Evolutionary conservation across 2,113 vertebrate species (phyloP), one percentile per base, ranked within the genome.

Genomic region (Actenoides hombroni): DNA sequence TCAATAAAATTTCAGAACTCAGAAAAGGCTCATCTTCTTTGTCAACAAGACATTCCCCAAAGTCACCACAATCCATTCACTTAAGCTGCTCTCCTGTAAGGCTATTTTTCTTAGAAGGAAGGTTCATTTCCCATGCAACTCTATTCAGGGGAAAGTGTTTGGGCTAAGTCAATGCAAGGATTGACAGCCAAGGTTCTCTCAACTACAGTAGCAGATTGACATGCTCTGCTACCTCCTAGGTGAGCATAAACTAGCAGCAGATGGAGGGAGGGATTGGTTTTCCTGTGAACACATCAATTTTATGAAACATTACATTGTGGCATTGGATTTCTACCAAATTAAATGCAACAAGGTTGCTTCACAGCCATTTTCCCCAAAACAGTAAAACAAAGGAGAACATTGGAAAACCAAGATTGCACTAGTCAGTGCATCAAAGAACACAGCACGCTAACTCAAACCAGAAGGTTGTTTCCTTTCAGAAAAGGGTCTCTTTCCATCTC

Each of bases 201-300:
- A 86, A 16, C 59, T 89, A 77, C 48, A 88, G 80, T 20, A 87
- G 42, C 2, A 3, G 40, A 49, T 5, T 77, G 49, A 92, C 92
- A 80, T 6, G 53, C 49, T 75, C 88, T 74, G 64, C 70, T 90
- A 81, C 49, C 79, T 82, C 39, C 61, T 63, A 95, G 83, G 92
- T 83, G 61, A 94, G 68, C 71, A 79, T 56, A 85, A 84, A 64
- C 48, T 42, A 37, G 65, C 40, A 95, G 86, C 88, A 95, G 91
- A 90, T 83, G 77, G 83, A 94, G 75, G 92, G 81, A 91, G 86
- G 91, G 70, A 76, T 33, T 89, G 86, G 83, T 95, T 95, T 91
- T 70, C 92, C 81, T 87, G 60, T 0, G 14, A 95, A 89, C 83
- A 88, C 51, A 35, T 92, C 83, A 68, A 68, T 95, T 94, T 92